Evolutionary conservation across 2,888 invertebrate species (phyloP), one percentile per base, ranked within the genome.

Genomic region (Thumatha senex): DNA sequence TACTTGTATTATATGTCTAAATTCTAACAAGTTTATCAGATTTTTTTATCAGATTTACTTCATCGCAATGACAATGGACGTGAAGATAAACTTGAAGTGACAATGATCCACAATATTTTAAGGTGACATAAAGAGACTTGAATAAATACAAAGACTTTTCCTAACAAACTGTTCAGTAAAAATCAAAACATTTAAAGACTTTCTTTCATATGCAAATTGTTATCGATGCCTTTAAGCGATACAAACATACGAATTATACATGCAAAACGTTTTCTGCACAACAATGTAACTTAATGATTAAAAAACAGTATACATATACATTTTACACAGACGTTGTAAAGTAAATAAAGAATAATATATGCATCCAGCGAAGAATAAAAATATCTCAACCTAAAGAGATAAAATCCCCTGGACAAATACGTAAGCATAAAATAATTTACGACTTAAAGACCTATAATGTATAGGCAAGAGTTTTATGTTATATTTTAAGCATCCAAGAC

Each of bases 171-270:
- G 74, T 74, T 68, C 63, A 76, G 72, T 76, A 78, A 86, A 81
- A 84, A 87, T 83, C 77, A 80, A 85, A 84, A 82, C 80, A 82
- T 80, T 80, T 79, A 72, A 79, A 79, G 74, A 80, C 73, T 80
- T 72, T 78, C 78, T 82, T 86, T 86, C 84, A 81, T 81, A 88
- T 87, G 86, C 78, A 84, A 89, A 89, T 86, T 63, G 54, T 61
- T 68, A 70, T 70, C 66, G 76, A 75, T 78, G 65, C 75, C 74
- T 78, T 75, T 74, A 70, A 54, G 57, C 59, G 71, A 77, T 76
- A 83, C 76, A 75, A 31, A 31, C 31, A 5, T 67, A 79, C 70
- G 61, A 71, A 61, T 69, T 59, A 67, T 63, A 33, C 4, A 18
- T 1, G 61, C 54, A 62, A 59, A 62, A 55, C 60, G 54, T 49